Percentiles rank a stretch among this genome's conserved stretches.
These are phyloP conservation scores for Rhinolophus sinicus DNA, from an alignment of 2,113 vertebrate species.

Conservation along the genomic window DNA sequence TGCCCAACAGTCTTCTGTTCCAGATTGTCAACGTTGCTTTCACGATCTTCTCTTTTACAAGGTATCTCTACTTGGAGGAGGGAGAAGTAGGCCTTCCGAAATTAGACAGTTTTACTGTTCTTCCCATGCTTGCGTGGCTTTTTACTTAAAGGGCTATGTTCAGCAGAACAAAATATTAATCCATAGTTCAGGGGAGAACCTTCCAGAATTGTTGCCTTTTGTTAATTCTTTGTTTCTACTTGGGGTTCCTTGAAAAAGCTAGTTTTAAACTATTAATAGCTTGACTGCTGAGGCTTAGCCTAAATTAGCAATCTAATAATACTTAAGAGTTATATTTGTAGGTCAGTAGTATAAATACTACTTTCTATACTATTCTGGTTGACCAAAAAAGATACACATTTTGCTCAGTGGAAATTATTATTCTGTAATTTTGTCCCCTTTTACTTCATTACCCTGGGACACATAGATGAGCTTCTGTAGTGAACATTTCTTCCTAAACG, in stretches of 20 bases:
- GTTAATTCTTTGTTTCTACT: slow-evolving; percentile 42
- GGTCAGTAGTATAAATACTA: not conserved
- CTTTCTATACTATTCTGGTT: not conserved
- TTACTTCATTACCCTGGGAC: not conserved
- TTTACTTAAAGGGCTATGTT: slow-evolving; percentile 11
- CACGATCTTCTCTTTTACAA: not conserved
- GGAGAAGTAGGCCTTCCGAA: not conserved
- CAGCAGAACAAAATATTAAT: not conserved
- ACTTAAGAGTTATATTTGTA: slow-evolving; percentile 17
- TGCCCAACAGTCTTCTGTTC: not conserved
- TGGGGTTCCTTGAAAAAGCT: not conserved
- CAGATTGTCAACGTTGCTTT: not conserved
- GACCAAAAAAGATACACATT: not conserved
- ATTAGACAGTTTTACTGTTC: not conserved
- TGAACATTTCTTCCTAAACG: slow-evolving; percentile 31
- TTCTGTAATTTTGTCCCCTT: slow-evolving; percentile 25
- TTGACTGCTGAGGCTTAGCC: not conserved
- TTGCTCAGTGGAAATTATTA: slow-evolving; percentile 1
- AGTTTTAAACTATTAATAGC: slow-evolving; percentile 13
- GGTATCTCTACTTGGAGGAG: not conserved
- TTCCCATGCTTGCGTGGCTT: not conserved
- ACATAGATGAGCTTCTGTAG: not conserved
- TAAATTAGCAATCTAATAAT: not conserved
- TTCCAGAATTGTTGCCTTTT: slow-evolving; percentile 29
- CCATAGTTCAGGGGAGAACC: not conserved